These are phyloP conservation scores for Hydractinia symbiolongicarpus DNA, from an alignment of 30 jellyfish, hydroid and myxozoan genomes.

Conservation along the genomic window DNA sequence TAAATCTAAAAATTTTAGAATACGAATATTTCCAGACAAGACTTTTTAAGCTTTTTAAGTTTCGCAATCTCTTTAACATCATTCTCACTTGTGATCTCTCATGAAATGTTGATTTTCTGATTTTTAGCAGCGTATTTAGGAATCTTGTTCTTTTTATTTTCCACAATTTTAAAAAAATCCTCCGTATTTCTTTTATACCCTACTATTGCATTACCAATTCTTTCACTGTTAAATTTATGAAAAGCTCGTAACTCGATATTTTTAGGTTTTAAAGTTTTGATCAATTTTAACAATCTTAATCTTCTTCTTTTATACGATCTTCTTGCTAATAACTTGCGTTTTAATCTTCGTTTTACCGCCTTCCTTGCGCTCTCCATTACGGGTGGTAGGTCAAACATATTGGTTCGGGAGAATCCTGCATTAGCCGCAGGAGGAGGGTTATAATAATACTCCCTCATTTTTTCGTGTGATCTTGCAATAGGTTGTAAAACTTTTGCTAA, in stretches of 20 bases:
- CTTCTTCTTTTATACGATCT: background rate
- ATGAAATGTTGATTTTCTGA: too few relatives aligned
- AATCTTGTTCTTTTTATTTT: background rate
- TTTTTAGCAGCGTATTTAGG: too few relatives aligned
- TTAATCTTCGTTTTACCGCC: background rate
- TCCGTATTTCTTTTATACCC: background rate
- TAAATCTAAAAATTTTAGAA: too few relatives aligned
- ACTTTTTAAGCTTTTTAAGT: too few relatives aligned
- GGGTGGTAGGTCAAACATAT: constrained; percentile 1
- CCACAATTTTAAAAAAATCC: background rate
- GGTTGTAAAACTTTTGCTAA: background rate
- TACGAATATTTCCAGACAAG: too few relatives aligned
- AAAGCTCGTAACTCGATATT: background rate
- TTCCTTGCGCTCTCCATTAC: constrained; percentile 5
- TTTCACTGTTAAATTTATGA: constrained; percentile 5
- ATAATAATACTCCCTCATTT: constrained; percentile 4
- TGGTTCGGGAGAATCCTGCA: background rate
- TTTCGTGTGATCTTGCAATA: background rate
- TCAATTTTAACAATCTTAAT: background rate
- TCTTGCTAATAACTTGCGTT: background rate
- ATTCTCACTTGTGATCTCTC: too few relatives aligned
- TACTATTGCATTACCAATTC: background rate
- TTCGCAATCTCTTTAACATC: too few relatives aligned
- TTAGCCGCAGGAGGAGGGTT: background rate
- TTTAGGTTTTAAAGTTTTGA: background rate